Conservation (phyloP, 1,140 invertebrate species). For the Linepithema humile region DNA sequence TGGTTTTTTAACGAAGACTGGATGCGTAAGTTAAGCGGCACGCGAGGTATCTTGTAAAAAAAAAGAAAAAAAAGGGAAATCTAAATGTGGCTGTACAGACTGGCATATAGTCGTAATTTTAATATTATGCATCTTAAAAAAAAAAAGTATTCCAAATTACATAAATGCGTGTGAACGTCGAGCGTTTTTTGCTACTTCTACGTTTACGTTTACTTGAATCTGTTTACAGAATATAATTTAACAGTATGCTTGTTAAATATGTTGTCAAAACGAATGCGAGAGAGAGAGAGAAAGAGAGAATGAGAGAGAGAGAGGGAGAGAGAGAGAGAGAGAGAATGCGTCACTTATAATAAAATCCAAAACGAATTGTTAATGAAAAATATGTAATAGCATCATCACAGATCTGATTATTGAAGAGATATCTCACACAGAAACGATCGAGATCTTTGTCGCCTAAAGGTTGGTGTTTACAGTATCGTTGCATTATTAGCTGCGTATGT, state of each 20-base stretch:
- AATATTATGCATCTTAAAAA: slow-evolving; percentile 40
- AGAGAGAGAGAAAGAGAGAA: neutral
- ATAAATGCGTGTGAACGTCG: neutral
- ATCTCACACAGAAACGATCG: neutral
- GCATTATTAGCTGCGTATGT: slow-evolving; percentile 22
- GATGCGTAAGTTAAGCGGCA: slow-evolving; percentile 24
- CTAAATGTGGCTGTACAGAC: slow-evolving; percentile 58
- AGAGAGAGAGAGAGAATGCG: neutral
- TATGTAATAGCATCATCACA: slow-evolving; percentile 18
- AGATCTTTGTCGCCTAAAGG: slow-evolving; percentile 32
- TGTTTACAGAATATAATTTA: slow-evolving; percentile 4
- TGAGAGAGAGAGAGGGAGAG: neutral
- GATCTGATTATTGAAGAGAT: neutral
- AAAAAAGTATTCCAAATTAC: slow-evolving; percentile 41
- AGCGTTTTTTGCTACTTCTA: slow-evolving; percentile 18
- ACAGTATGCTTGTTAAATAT: slow-evolving; percentile 1
- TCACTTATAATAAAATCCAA: slow-evolving; percentile 23
- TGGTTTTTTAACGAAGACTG: slow-evolving; percentile 46
- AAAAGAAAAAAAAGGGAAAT: slow-evolving; percentile 12
- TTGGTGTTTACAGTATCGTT: slow-evolving; percentile 20
- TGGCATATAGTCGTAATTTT: slow-evolving; percentile 45
- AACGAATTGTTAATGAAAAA: slow-evolving; percentile 12
- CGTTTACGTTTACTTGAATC: slow-evolving; percentile 35
- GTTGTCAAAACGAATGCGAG: neutral
- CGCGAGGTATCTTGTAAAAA: slow-evolving; percentile 60